Evolutionary conservation across 2,888 invertebrate genomes (phyloP).

Genomic region (Drosophila quinaria): DNA sequence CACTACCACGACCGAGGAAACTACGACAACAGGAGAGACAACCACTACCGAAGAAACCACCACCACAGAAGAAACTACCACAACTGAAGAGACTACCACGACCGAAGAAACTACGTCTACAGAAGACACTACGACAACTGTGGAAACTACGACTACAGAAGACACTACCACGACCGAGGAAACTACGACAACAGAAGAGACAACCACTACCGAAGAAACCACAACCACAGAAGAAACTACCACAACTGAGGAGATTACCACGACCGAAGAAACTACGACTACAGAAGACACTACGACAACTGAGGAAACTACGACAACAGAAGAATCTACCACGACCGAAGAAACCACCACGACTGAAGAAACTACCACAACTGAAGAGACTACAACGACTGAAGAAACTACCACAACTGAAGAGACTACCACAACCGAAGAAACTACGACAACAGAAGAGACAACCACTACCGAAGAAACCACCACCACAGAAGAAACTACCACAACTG

Average conservation of each 20-base stretch:
- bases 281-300: background rate
- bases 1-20: background rate
- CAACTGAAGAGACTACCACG: background rate
- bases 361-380: background rate
- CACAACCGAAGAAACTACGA: background rate
- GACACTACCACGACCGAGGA: background rate
- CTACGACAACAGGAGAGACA: background rate
- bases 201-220: background rate
- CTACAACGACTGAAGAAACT: background rate
- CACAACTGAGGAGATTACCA: background rate
- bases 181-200: background rate
- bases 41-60: background rate
- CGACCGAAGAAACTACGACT: background rate
- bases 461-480: background rate
- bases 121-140: background rate
- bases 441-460: background rate
- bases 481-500: background rate
- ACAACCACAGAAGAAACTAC: background rate
- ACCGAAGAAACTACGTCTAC: background rate
- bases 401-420: background rate
- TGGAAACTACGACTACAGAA: background rate
- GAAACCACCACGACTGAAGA: background rate
- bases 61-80: background rate
- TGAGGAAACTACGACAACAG: background rate
- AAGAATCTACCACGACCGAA: background rate